Evolutionary conservation across 2,797 vertebrate genomes (phyloP).

Genomic region (Otolemur crassicaudatus): DNA sequence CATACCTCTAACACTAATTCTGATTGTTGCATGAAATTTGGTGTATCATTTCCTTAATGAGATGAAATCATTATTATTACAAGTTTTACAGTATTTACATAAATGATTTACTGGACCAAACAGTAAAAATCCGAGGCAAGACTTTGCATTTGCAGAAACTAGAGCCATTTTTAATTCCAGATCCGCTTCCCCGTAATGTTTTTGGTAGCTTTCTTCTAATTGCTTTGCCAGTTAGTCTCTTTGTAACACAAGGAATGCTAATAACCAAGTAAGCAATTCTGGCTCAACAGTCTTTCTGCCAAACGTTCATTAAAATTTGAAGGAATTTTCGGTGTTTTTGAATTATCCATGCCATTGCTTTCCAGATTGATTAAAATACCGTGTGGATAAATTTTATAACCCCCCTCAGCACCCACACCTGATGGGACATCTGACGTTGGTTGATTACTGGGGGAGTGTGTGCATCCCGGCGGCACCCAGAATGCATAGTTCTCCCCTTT

Average conservation of each 20-base stretch:
- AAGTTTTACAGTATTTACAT: not conserved
- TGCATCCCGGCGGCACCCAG: not conserved
- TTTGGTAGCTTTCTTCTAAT: conserved; percentile 18
- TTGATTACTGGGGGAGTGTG: not conserved
- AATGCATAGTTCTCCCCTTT: not conserved
- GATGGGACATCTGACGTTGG: not conserved
- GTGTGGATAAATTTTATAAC: conserved; percentile 4
- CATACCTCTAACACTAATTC: not conserved
- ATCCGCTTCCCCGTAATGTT: not conserved
- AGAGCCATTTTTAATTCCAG: not conserved
- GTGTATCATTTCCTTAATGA: conserved; percentile 4
- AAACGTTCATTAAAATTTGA: conserved; percentile 62
- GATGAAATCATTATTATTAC: not conserved
- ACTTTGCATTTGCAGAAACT: conserved; percentile 10
- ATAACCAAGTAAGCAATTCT: conserved; percentile 37
- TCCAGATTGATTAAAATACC: conserved; percentile 41
- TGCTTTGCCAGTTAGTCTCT: conserved; percentile 5
- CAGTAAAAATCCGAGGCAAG: conserved; percentile 16
- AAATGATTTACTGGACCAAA: conserved; percentile 35
- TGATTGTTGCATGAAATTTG: conserved; percentile 15
- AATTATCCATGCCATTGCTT: conserved; percentile 20
- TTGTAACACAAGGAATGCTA: conserved; percentile 33
- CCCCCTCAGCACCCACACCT: too few relatives aligned
- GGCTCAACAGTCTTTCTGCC: conserved; percentile 39
- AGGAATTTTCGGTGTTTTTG: conserved; percentile 16